Conservation (phyloP, 1,140 invertebrate genomes). For the Bombus consobrinus region DNA sequence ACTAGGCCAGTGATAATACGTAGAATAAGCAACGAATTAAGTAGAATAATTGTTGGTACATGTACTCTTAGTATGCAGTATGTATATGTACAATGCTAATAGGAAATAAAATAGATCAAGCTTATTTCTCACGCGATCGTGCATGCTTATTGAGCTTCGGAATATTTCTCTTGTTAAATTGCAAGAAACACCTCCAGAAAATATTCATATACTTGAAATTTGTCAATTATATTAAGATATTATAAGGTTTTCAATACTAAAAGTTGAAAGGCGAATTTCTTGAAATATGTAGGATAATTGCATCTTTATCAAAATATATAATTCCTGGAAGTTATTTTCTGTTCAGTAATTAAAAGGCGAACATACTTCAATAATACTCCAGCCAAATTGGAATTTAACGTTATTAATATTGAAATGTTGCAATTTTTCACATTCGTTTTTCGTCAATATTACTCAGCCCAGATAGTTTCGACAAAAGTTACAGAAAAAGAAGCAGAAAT, state of each 20-base stretch:
- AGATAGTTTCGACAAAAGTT: too few species aligned
- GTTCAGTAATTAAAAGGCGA: not conserved
- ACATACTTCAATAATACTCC: not conserved
- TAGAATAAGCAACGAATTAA: constrained; percentile 2
- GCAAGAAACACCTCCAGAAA: not conserved
- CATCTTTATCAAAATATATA: not conserved
- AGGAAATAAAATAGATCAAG: not conserved
- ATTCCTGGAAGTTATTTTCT: not conserved
- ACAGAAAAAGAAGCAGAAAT: not conserved
- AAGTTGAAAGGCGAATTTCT: not conserved
- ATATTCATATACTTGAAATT: not conserved
- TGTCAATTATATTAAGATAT: not conserved
- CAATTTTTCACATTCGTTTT: not conserved
- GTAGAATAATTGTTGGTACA: not conserved
- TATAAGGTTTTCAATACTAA: too few species aligned
- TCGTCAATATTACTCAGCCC: not conserved
- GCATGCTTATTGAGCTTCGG: not conserved
- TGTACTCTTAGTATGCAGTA: not conserved
- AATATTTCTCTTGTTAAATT: not conserved
- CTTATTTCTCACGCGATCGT: not conserved
- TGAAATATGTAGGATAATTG: not conserved
- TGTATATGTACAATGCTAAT: not conserved
- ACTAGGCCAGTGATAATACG: not conserved
- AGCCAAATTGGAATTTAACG: not conserved
- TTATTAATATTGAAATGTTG: not conserved